Base-by-base conservation (phyloP, 2,888 invertebrate species). In the Mongoloraphidia duomilia region DNA sequence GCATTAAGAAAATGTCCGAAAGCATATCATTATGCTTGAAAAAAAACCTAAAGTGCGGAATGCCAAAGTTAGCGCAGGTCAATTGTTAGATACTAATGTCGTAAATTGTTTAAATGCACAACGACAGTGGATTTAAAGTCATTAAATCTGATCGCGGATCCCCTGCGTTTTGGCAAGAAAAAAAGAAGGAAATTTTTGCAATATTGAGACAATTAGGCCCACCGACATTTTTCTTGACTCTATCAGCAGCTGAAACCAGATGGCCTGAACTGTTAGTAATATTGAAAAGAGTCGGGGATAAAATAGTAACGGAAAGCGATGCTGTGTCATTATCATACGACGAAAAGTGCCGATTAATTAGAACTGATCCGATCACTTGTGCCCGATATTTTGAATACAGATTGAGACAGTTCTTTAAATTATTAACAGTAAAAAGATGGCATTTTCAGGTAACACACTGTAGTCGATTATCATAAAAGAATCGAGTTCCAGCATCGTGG, bases 401-500 rank as follows among this genome's bases (percentile, higher is more conserved):
- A 4, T 17, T 17, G 17, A 17, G 17, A 17, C 2, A 17, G 17
- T 17, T 17, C 17, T 17, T 17, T 17, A 2, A 17, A 17, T 17
- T 17, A 17, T 17, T 17, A 47, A 35, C 52, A 49, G 54, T 8
- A 49, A 36, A 13, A 55, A n/a, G n/a, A n/a, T n/a, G n/a, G 56
- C 11, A 54, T 54, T 49, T 56, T 55, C 51, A 49, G 51, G 35
- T 34, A 53, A 38, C 14, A 10, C 39, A 53, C 45, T 41, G 53
- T 53, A 8, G 47, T 41, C 50, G 54, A 58, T 53, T 42, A 35
- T 11, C 55, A 56, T 44, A 17, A 55, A 44, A 26, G 57, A 48
- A 55, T 59, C 26, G 59, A 59, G 53, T 60, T 58, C 26, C 60
- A 58, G 48, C 47, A 58, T 38, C 52, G 60, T 42, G 59, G 59